Conservation (phyloP, 2,888 invertebrate genomes). For the Leptopterna dolabrata region DNA sequence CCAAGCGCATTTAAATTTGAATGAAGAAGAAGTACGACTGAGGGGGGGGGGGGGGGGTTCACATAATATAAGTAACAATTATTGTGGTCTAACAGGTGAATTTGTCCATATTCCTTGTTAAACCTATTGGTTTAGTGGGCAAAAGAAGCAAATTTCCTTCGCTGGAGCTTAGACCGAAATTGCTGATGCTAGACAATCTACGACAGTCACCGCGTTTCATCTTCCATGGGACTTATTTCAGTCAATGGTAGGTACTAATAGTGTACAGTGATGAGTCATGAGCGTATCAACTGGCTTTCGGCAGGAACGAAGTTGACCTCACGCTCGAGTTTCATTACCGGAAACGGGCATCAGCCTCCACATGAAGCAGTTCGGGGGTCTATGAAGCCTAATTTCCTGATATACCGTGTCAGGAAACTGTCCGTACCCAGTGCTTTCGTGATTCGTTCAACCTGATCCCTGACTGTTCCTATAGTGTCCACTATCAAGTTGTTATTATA, state of each 20-base stretch:
- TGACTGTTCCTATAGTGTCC: not conserved
- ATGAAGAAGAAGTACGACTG: too few species aligned
- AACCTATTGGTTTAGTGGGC: too few species aligned
- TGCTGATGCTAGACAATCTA: not conserved
- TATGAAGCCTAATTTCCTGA: not conserved
- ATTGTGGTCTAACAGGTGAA: too few species aligned
- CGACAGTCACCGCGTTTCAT: not conserved
- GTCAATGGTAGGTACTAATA: not conserved
- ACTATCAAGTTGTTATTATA: not conserved
- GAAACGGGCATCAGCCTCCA: constrained; percentile 3
- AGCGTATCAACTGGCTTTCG: not conserved
- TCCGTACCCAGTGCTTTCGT: not conserved
- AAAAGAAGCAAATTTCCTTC: too few species aligned
- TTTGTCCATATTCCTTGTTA: too few species aligned
- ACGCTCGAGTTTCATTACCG: not conserved
- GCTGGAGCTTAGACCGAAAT: too few species aligned
- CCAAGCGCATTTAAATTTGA: too few species aligned
- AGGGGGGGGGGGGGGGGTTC: too few species aligned
- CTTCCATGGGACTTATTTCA: not conserved
- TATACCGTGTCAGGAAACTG: not conserved
- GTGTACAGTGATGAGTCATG: not conserved
- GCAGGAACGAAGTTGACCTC: not conserved
- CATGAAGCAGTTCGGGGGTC: not conserved
- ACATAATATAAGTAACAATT: too few species aligned
- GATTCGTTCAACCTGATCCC: not conserved